Percentiles rank a stretch among this genome's conserved stretches.
phyloP scores from a whole-genome alignment of 2,888 invertebrate genomes.

The Sinhomidia bicolor region DNA sequence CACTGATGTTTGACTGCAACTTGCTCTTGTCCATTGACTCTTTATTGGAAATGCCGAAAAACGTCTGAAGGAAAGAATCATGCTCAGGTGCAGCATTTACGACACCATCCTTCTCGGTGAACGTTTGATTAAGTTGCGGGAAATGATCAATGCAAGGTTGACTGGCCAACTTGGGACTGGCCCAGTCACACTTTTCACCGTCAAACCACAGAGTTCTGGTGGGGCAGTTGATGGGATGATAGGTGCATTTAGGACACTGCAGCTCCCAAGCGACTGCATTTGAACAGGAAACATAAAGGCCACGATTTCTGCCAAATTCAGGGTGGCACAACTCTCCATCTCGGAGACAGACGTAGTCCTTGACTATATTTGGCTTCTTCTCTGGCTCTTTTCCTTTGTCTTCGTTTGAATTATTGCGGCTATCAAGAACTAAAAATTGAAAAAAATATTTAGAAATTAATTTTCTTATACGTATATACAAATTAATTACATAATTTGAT shows the following conservation, averaged over 20 bases:
- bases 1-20: constrained; percentile 27
- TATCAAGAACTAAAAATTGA: constrained; percentile 34
- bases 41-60: background rate
- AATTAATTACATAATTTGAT: background rate
- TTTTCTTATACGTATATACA: background rate
- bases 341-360: constrained; percentile 65
- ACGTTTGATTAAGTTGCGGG: background rate
- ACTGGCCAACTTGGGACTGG: constrained; percentile 57
- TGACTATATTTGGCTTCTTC: constrained; percentile 61
- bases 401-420: background rate
- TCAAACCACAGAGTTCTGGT: constrained; percentile 67
- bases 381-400: constrained; percentile 44
- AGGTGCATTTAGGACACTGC: constrained; percentile 48
- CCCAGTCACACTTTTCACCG: constrained; percentile 72
- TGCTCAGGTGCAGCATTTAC: constrained; percentile 44
- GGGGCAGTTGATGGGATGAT: constrained; percentile 58
- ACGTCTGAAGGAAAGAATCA: constrained; percentile 53
- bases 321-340: constrained; percentile 71
- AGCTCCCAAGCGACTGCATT: constrained; percentile 70
- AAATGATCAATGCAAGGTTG: constrained; percentile 59
- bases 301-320: constrained; percentile 50
- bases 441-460: background rate
- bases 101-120: background rate
- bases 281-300: constrained; percentile 60
- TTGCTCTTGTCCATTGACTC: constrained; percentile 42